Evolutionary conservation across 2,888 invertebrate species (phyloP).

Genomic region (Cactoblastis cactorum): DNA sequence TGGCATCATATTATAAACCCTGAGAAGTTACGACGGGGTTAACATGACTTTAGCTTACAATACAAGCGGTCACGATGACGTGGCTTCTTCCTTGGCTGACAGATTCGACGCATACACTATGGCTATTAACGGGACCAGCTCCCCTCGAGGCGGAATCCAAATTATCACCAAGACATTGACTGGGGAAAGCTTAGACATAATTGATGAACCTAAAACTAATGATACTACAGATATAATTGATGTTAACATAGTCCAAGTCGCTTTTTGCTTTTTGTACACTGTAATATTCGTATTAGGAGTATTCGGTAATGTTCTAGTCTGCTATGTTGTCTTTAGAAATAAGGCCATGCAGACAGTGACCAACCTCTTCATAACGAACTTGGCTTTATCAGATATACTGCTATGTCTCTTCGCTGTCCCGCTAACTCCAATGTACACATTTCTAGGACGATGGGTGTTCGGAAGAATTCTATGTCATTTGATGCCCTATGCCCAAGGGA

Average conservation of each 20-base stretch:
- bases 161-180: conserved; percentile 66
- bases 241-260: conserved; percentile 83
- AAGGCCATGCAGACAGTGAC: conserved; percentile 95
- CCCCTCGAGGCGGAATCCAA: conserved; percentile 50
- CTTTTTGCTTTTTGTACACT: conserved; percentile 87
- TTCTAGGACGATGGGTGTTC: conserved; percentile 91
- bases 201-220: conserved; percentile 62
- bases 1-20: conserved; percentile 30
- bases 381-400: conserved; percentile 92
- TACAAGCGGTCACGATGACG: conserved; percentile 36
- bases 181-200: conserved; percentile 64
- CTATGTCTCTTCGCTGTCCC: conserved; percentile 92
- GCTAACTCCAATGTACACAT: conserved; percentile 92
- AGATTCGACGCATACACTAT: conserved; percentile 52
- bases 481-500: conserved; percentile 91
- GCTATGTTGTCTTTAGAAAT: conserved; percentile 91
- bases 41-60: conserved; percentile 43
- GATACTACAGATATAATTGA: conserved; percentile 80
- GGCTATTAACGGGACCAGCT: conserved; percentile 55
- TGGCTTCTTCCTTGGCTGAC: conserved; percentile 32
- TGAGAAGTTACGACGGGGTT: conserved; percentile 23
- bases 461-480: conserved; percentile 90
- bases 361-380: conserved; percentile 93
- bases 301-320: conserved; percentile 90
- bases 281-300: conserved; percentile 89